Percentiles rank a stretch among this genome's conserved stretches.
These are phyloP conservation scores for Pipistrellus kuhlii DNA, from an alignment of 2,797 vertebrate species.

Conservation along the genomic window DNA sequence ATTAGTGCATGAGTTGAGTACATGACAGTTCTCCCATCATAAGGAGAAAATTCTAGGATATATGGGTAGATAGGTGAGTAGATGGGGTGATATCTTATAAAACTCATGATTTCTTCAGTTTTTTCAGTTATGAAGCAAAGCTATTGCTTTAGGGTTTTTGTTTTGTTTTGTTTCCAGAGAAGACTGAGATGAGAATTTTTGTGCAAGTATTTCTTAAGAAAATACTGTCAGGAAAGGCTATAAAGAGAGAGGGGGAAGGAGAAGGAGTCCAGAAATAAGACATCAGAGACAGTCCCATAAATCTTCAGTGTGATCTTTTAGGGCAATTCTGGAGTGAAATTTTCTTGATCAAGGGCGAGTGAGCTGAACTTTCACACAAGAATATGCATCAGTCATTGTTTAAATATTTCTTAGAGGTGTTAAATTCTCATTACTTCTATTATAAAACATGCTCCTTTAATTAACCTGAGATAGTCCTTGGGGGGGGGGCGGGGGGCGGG, in stretches of 20 bases:
- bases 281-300: neutral
- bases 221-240: neutral
- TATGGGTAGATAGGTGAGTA: neutral
- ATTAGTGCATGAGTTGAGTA: neutral
- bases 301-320: neutral
- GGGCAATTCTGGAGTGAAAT: neutral
- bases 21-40: neutral
- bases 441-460: neutral
- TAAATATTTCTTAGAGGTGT: neutral
- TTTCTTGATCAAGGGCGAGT: neutral
- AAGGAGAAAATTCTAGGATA: neutral
- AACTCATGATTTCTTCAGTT: neutral
- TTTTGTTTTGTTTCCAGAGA: neutral
- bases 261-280: neutral
- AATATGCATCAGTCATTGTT: neutral
- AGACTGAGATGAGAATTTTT: neutral
- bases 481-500: fast-evolving
- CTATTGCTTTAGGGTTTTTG: neutral
- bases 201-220: slow-evolving; percentile 11
- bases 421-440: neutral
- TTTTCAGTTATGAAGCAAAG: neutral
- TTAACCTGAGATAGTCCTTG: neutral
- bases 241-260: neutral
- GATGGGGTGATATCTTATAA: neutral
- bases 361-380: neutral